Evolutionary conservation across 2,113 vertebrate genomes (phyloP).

Genomic region (Heterocephalus glaber): DNA sequence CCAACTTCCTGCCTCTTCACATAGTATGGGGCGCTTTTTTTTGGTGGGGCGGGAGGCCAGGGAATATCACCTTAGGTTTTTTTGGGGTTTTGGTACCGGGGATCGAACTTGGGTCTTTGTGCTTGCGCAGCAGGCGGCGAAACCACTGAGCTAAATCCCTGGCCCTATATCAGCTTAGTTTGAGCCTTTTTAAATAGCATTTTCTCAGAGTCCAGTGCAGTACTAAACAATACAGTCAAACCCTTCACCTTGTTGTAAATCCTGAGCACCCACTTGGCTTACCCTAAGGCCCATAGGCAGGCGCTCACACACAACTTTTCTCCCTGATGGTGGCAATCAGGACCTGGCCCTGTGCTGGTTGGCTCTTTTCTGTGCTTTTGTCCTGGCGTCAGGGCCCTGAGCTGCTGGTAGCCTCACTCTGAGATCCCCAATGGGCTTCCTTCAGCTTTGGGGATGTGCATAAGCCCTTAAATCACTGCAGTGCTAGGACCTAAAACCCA

Average conservation of each 20-base stretch:
- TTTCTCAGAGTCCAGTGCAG: slow-evolving; percentile 79
- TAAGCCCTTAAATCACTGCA: not conserved
- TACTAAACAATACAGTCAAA: slow-evolving; percentile 76
- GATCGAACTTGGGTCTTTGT: too few relatives aligned
- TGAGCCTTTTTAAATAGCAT: slow-evolving; percentile 74
- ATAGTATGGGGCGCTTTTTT: not conserved
- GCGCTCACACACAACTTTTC: not conserved
- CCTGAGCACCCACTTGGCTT: not conserved
- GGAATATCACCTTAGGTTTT: slow-evolving; percentile 66
- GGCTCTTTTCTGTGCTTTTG: not conserved
- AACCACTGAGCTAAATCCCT: too few relatives aligned
- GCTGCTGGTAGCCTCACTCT: not conserved
- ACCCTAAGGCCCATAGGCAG: too few relatives aligned
- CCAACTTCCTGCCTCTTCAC: not conserved
- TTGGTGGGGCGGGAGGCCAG: not conserved
- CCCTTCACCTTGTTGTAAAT: not conserved
- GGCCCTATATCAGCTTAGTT: slow-evolving; percentile 75
- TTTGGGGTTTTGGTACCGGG: too few relatives aligned
- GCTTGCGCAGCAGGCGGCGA: too few relatives aligned
- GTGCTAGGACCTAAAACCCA: not conserved
- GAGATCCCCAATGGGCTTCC: not conserved
- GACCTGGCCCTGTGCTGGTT: not conserved
- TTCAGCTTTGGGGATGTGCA: not conserved
- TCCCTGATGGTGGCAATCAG: not conserved
- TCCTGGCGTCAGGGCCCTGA: not conserved